Base-by-base conservation (phyloP, 2,113 vertebrate genomes). In the Patagioenas fasciata region DNA sequence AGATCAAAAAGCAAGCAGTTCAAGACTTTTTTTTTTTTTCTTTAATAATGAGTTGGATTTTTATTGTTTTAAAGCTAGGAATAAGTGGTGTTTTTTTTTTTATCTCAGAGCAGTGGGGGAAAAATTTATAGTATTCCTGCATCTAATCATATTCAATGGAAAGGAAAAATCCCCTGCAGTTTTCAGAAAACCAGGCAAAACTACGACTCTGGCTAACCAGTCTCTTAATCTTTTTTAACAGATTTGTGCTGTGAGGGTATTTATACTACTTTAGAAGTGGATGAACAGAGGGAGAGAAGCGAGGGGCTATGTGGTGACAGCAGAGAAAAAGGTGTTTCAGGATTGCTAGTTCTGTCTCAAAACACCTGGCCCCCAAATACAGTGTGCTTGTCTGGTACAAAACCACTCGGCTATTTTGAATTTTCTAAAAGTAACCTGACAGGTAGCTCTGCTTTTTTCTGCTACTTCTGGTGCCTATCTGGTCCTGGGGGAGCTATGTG, bases 311-410 rank as follows among this genome's bases (percentile, higher is more conserved):
- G 8, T 2, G 29, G 34, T 47, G 19, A 80, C 2, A 2, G 58
- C 23, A 26, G 58, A 79, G 56, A n/a, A 23, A n/a, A 73, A 44
- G 42, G 38, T 56, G 42, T 31, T 79, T 62, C 47, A 42, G 71
- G 48, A 26, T 6, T 61, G 14, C 21, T 34, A 36, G 36, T 44
- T 70, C 34, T 91, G 56, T 40, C 16, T 67, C 70, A 44, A 36
- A 81, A 29, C 2, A 1, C 38, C 69, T 11, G 5, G 36, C 12
- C 19, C 66, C 7, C 1, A 5, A 5, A 13, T 7, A 6, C 13
- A 50, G 25, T 0, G 0, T 44, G 56, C 19, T 82, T 1, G 0
- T 47, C 51, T 2, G 0, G 21, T 56, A 13, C 15, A 82, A 79
- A 71, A 61, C 54, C 44, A 16, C 58, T 24, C 4, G 2, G 17